These are phyloP conservation scores for Nasonovia ribisnigri DNA, from an alignment of 2,888 invertebrate genomes.

Conservation along the genomic window DNA sequence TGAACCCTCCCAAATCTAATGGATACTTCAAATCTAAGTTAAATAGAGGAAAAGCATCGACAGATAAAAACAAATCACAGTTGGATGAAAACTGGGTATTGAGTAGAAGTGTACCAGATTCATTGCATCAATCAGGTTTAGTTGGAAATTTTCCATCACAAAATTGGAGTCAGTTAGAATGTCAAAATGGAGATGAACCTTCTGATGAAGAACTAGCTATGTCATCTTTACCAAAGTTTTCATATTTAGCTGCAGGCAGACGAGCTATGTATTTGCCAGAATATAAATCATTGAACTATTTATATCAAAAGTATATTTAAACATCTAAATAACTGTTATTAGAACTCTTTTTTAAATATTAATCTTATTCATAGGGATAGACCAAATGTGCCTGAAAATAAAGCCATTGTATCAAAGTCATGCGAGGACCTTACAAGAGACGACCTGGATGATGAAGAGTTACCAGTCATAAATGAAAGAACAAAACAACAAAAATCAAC, in stretches of 20 bases:
- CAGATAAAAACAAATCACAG: conserved; percentile 69
- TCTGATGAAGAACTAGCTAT: conserved; percentile 47
- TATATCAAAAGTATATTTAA: conserved; percentile 66
- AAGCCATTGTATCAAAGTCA: conserved; percentile 71
- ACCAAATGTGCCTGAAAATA: conserved; percentile 25
- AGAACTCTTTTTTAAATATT: not conserved
- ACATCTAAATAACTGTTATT: not conserved
- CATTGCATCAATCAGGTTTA: conserved; percentile 73
- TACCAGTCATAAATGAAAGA: conserved; percentile 47
- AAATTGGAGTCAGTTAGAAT: conserved; percentile 50
- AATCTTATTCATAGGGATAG: conserved; percentile 18
- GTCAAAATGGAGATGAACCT: conserved; percentile 17
- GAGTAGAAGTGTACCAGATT: conserved; percentile 84
- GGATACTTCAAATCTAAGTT: conserved; percentile 58
- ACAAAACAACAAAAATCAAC: conserved; percentile 54
- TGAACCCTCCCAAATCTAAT: conserved; percentile 55
- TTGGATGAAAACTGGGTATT: conserved; percentile 83
- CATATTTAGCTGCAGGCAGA: conserved; percentile 77
- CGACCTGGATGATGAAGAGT: conserved; percentile 55
- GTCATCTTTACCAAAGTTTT: conserved; percentile 71
- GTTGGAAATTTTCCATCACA: conserved; percentile 60
- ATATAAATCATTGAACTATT: conserved; percentile 67
- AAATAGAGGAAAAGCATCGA: conserved; percentile 60
- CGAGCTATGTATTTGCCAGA: conserved; percentile 86
- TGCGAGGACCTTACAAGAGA: conserved; percentile 70